Evolutionary conservation across 2,797 vertebrate species (phyloP).

Genomic region (Yasuhikotakia modesta): DNA sequence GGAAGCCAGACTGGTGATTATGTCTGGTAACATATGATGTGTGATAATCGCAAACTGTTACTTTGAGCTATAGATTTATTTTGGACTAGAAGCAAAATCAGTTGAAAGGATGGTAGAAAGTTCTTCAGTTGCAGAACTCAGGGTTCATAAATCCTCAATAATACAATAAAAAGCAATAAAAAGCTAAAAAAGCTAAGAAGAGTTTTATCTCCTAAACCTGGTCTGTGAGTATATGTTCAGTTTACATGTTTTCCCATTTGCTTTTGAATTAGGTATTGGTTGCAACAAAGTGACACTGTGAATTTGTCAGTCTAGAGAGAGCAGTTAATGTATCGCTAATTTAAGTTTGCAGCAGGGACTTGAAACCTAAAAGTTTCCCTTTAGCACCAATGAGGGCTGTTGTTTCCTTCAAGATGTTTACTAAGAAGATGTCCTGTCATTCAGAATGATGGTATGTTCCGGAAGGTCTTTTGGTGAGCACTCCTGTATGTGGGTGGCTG

Average conservation of each 20-base stretch:
- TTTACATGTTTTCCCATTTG: slow-evolving; percentile 3
- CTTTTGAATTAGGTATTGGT: slow-evolving; percentile 6
- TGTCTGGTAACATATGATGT: slow-evolving; percentile 83
- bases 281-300: slow-evolving; percentile 1
- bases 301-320: slow-evolving; percentile 23
- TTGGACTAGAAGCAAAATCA: slow-evolving; percentile 75
- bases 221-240: slow-evolving; percentile 2
- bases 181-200: slow-evolving; percentile 12
- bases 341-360: not conserved
- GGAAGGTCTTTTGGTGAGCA: slow-evolving; percentile 35
- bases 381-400: slow-evolving; percentile 27
- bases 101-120: slow-evolving; percentile 73
- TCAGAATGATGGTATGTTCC: slow-evolving; percentile 40
- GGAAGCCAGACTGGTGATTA: slow-evolving; percentile 78
- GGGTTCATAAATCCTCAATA: slow-evolving; percentile 10
- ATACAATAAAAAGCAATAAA: slow-evolving; percentile 5
- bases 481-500: slow-evolving; percentile 43
- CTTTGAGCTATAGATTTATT: slow-evolving; percentile 78
- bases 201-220: slow-evolving; percentile 19
- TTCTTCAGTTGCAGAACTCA: slow-evolving; percentile 46
- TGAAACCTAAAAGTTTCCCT: slow-evolving; percentile 4
- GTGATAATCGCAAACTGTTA: slow-evolving; percentile 89
- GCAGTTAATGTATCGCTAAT: slow-evolving; percentile 35
- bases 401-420: slow-evolving; percentile 36
- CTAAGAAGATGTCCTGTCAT: slow-evolving; percentile 42